Evolutionary conservation across 2,888 invertebrate genomes (phyloP), one percentile per base, ranked within the genome.

Genomic region (Micoletzkya japonica): DNA sequence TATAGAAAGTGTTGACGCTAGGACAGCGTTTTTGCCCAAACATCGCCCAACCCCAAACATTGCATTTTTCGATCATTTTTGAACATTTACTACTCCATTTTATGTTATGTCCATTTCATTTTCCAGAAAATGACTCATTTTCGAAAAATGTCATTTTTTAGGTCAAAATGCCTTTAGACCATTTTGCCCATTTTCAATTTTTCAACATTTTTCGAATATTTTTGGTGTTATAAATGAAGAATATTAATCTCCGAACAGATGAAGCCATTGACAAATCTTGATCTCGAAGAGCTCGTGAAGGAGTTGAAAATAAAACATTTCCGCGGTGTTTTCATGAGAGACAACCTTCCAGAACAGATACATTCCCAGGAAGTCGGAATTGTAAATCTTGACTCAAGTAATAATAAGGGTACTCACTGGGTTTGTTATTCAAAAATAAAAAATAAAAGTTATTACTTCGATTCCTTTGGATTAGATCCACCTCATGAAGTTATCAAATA

Each of bases 401-500:
- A 70, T 70, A 64, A 58, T 28, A 7, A 30, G n/a, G 59, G 32
- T 17, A 24, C 56, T 56, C 32, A 58, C 30, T 28, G 32, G 59
- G 32, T 58, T 58, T 58, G 59, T 32, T 58, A 58, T 32, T 34
- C 17, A 58, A 30, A 58, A 32, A 64, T 66, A 37, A 39, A 66
- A 70, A 63, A 70, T 39, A 64, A 39, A 70, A 66, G 49, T 70
- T 70, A 70, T 70, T 70, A 70, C 70, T 70, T 70, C 50, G 63
- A 66, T 66, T 66, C 66, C 30, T 66, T 56, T 54, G 57, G 56
- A 28, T 66, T 66, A 66, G 66, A 66, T 67, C 28, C 34, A n/a
- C 44, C 44, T 44, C 14, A 66, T 39, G 70, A 64, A 70, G 34
- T 36, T 58, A 32, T 58, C 28, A 58, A 32, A 28, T 70, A 70